phyloP scores from a whole-genome alignment of 2,888 invertebrate genomes.

The Diogma glabrata region DNA sequence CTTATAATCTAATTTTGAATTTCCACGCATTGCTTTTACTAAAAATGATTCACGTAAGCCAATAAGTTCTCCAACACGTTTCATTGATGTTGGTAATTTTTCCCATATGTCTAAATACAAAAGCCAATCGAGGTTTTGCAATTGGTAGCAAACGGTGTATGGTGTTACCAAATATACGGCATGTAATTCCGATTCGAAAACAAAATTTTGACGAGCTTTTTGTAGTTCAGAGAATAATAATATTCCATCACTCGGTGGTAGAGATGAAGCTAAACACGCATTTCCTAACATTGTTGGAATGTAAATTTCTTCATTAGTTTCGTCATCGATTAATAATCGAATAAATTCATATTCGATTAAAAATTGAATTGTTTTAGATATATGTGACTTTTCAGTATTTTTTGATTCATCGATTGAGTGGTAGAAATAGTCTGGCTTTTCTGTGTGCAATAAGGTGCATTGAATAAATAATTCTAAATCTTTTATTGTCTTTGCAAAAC shows the following conservation, averaged over 20 bases:
- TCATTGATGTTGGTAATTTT: slow-evolving; percentile 62
- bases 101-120: slow-evolving; percentile 73
- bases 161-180: slow-evolving; percentile 93
- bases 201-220: slow-evolving; percentile 79
- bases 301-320: slow-evolving; percentile 40
- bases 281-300: slow-evolving; percentile 77
- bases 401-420: slow-evolving; percentile 18
- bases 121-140: slow-evolving; percentile 70
- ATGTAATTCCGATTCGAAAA: slow-evolving; percentile 89
- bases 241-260: slow-evolving; percentile 90
- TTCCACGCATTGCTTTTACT: slow-evolving; percentile 60
- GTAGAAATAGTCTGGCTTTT: slow-evolving; percentile 20
- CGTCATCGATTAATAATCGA: slow-evolving; percentile 43
- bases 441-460: slow-evolving; percentile 56
- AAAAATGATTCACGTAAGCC: slow-evolving; percentile 82
- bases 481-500: slow-evolving; percentile 56
- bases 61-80: slow-evolving; percentile 76
- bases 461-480: slow-evolving; percentile 67
- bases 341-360: slow-evolving; percentile 73
- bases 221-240: slow-evolving; percentile 81
- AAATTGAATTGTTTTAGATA: slow-evolving; percentile 53
- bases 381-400: slow-evolving; percentile 31
- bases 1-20: slow-evolving; percentile 43
- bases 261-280: slow-evolving; percentile 81
- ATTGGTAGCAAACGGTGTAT: slow-evolving; percentile 69